Percentiles rank a stretch among this genome's conserved stretches.
These are phyloP conservation scores for Hydrolagus affinis DNA, from an alignment of 2,113 vertebrate species.

Conservation along the genomic window DNA sequence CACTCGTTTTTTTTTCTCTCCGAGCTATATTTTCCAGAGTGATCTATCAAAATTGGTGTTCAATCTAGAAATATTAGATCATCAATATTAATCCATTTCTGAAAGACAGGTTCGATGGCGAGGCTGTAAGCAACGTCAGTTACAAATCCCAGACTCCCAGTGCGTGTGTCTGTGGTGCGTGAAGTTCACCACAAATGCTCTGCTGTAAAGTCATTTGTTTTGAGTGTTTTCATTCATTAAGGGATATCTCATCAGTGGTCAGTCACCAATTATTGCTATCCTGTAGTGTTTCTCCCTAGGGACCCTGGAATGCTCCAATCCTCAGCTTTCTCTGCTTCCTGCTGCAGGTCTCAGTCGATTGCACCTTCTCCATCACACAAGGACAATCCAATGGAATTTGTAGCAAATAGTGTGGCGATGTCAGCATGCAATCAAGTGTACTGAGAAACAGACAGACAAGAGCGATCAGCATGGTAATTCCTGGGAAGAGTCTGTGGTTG, in stretches of 20 bases:
- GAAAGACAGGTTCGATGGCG: neutral
- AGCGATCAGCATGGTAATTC: neutral
- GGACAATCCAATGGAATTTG: neutral
- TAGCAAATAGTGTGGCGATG: neutral
- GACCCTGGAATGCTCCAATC: neutral
- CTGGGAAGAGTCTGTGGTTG: no score
- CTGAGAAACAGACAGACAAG: neutral
- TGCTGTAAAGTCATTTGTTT: neutral
- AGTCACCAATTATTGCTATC: neutral
- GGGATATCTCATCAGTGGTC: neutral
- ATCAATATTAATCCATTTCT: neutral
- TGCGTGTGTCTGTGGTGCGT: neutral
- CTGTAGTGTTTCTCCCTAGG: neutral
- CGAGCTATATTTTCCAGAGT: neutral
- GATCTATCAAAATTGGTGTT: neutral
- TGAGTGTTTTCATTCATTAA: no score
- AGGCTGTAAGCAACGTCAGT: neutral
- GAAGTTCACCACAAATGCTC: neutral
- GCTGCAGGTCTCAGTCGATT: neutral
- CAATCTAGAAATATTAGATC: neutral
- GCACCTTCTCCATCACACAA: neutral
- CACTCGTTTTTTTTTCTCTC: neutral
- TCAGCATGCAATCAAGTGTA: neutral
- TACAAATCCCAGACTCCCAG: neutral
- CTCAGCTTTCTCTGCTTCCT: neutral